phyloP scores from a whole-genome alignment of 2,113 vertebrate species.

The Acanthochromis polyacanthus region DNA sequence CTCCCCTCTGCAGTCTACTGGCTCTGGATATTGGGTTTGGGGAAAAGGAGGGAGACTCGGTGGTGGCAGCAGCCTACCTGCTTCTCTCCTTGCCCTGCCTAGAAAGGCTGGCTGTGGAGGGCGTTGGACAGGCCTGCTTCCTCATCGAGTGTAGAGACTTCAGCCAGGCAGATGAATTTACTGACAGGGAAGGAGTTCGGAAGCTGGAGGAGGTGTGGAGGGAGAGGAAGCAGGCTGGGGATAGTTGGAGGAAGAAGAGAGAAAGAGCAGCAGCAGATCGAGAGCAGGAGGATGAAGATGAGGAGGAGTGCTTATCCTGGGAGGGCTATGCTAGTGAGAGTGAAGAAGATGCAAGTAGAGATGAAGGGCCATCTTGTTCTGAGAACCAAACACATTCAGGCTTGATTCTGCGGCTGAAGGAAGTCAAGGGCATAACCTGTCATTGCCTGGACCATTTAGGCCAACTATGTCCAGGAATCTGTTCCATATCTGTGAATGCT shows the following conservation, averaged over 20 bases:
- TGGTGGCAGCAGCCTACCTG: conserved; percentile 71
- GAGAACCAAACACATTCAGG: conserved; percentile 25
- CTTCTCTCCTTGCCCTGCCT: conserved; percentile 78
- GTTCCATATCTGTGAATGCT: conserved; percentile 68
- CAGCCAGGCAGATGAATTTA: conserved; percentile 57
- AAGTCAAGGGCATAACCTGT: conserved; percentile 69
- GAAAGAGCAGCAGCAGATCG: conserved; percentile 6
- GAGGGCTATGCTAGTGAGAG: conserved; percentile 28
- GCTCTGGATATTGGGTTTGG: conserved; percentile 82
- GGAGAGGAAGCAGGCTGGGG: conserved; percentile 26
- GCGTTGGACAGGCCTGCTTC: conserved; percentile 72
- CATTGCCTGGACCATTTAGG: conserved; percentile 66
- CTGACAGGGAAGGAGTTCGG: conserved; percentile 59
- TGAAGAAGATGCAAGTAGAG: conserved; percentile 31
- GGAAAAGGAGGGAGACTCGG: conserved; percentile 67
- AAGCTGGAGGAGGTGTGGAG: conserved; percentile 72
- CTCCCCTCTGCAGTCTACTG: conserved; percentile 73
- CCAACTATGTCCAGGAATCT: conserved; percentile 74
- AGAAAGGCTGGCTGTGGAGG: conserved; percentile 76
- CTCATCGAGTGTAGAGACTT: conserved; percentile 72
- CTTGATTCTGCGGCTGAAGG: conserved; percentile 67
- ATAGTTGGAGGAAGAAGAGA: not conserved
- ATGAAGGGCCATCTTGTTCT: conserved; percentile 1
- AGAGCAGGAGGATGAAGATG: conserved; percentile 23
- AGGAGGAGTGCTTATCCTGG: conserved; percentile 28